Percentiles rank a stretch among this genome's conserved stretches.
Conservation (phyloP, 1,140 invertebrate species). For the Bombus affinis region DNA sequence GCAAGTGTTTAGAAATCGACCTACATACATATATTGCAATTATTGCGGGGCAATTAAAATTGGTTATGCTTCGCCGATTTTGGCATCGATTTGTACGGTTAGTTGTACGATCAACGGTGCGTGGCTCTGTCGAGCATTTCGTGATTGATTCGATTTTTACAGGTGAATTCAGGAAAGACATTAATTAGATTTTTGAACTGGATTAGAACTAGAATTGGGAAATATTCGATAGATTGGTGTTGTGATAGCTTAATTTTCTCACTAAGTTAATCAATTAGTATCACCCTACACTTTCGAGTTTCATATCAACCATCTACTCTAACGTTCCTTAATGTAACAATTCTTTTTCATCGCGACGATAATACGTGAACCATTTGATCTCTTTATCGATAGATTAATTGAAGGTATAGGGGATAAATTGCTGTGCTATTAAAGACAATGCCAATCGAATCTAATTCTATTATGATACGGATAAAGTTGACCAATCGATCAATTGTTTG, state of each 20-base stretch:
- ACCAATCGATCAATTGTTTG: neutral
- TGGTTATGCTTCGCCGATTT: neutral
- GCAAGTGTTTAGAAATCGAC: neutral
- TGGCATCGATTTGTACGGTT: neutral
- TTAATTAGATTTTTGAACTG: neutral
- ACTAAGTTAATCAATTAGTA: neutral
- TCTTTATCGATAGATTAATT: neutral
- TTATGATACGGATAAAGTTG: neutral
- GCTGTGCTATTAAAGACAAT: neutral
- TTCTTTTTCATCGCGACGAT: neutral
- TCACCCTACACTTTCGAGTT: neutral
- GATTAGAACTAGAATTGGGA: neutral
- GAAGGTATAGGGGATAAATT: neutral
- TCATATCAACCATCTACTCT: neutral
- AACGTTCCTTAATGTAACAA: neutral
- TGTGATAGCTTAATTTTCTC: neutral
- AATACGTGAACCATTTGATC: neutral
- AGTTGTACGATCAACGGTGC: no score
- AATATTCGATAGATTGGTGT: neutral
- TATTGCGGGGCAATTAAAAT: neutral
- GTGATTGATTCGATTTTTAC: neutral
- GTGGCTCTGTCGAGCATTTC: neutral
- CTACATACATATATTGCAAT: neutral
- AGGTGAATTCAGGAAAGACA: neutral
- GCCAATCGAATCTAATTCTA: neutral